Evolutionary conservation across 2,113 vertebrate genomes (phyloP).

Genomic region (Lasiurus cinereus): DNA sequence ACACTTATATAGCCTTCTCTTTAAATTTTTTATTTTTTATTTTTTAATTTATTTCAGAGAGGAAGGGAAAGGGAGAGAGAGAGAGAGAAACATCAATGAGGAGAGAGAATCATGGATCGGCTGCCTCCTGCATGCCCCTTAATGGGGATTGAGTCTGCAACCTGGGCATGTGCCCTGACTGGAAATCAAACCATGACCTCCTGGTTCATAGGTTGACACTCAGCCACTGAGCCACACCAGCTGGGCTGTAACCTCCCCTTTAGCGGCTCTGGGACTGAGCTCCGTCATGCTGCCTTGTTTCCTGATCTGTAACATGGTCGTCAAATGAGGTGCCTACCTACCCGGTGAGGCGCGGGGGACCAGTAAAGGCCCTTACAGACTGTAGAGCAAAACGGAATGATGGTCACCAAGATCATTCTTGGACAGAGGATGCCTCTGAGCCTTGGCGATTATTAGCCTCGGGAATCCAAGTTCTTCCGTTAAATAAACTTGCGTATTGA

Average conservation of each 20-base stretch:
- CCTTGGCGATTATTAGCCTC: background rate
- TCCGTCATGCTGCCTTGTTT: background rate
- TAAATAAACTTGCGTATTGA: background rate
- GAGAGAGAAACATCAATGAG: no score
- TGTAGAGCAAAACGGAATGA: background rate
- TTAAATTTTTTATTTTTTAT: no score
- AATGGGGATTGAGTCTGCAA: no score
- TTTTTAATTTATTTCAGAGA: no score
- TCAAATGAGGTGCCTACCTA: fast-evolving
- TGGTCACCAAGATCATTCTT: background rate
- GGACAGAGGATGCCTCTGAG: background rate
- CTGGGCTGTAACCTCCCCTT: background rate
- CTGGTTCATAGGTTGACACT: no score
- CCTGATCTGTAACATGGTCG: background rate
- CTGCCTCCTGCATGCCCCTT: no score
- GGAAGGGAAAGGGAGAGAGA: no score
- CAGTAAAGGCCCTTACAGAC: background rate
- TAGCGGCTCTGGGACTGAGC: background rate
- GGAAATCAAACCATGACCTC: no score
- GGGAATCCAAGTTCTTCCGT: background rate
- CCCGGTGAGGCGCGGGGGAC: background rate
- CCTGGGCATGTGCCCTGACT: no score
- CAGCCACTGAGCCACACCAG: no score
- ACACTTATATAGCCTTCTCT: no score
- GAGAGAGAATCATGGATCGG: no score